Evolutionary conservation across 2,113 vertebrate genomes (phyloP), one percentile per base, ranked within the genome.

Genomic region (Larimichthys polyactis): DNA sequence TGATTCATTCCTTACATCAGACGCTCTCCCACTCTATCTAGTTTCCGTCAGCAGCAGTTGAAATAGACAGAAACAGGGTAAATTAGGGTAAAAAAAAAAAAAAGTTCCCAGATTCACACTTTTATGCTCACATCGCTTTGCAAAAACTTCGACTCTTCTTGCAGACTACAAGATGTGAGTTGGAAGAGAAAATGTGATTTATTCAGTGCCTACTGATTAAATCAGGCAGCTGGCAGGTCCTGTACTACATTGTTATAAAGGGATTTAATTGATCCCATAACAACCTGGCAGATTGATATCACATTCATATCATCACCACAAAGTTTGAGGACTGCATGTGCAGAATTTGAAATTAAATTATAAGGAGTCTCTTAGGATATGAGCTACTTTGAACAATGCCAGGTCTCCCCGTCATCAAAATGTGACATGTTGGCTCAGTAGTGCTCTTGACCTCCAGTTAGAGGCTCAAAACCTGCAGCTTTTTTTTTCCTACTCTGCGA

Each of bases 341-440:
- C 75, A 59, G 78, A 90, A 84, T 88, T 71, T 71, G 43, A 82
- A 90, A 85, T 84, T 3, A 76, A 73, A 89, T 60, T 20, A 58
- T 71, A 81, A 63, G 32, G 36, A 62, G 51, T 84, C 75, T 89
- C 40, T 64, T 19, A 43, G 74, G 79, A 74, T 75, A 63, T 46
- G 62, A 78, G 59, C 70, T 27, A 32, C 24, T 22, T 74, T 69
- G 19, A 24, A 15, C 57, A 17, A 32, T 65, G 65, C 43, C 51
- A 62, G 36, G 27, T 27, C 27, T 27, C 27, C 27, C 27, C 3
- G 27, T 27, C 27, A 27, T 27, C 27, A 27, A 27, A 27, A 27
- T 27, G 27, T 27, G 27, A 27, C 27, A 27, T 27, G 27, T 27
- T 27, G 27, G 43, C 44, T 69, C 49, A 40, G 63, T 24, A n/a